A percentile compares a stretch with the other conserved stretches of the same genome.
Evolutionary conservation across 1,140 invertebrate species (phyloP).

Genomic region (Seison nebaliae): DNA sequence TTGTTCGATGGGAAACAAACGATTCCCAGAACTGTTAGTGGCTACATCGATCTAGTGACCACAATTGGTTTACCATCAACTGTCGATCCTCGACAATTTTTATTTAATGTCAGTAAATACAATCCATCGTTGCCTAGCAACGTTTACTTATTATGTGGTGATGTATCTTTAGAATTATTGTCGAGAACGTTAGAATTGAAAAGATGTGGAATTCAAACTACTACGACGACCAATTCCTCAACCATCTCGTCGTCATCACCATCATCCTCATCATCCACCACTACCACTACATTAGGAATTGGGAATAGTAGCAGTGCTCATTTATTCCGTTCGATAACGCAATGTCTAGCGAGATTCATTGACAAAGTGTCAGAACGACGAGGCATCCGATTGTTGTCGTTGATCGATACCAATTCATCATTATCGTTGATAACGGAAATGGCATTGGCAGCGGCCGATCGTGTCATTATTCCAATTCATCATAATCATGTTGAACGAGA

Average conservation of each 20-base stretch:
- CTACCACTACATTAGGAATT: too few species aligned
- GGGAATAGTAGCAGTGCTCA: too few species aligned
- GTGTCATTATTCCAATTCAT: conserved; percentile 4
- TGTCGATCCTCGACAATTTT: conserved; percentile 8
- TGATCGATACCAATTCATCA: conserved; percentile 10
- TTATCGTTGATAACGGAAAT: conserved; percentile 8
- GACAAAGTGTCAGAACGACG: conserved; percentile 4
- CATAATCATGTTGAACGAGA: conserved; percentile 9
- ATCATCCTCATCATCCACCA: too few species aligned
- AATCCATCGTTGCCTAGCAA: conserved; percentile 5
- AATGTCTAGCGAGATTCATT: conserved; percentile 3
- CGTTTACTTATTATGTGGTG: conserved; percentile 10
- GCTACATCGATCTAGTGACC: conserved; percentile 9
- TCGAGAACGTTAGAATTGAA: conserved; percentile 1
- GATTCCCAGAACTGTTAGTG: conserved; percentile 4
- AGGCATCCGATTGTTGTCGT: conserved; percentile 8
- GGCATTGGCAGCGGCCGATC: conserved; percentile 1
- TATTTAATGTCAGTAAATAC: conserved; percentile 9
- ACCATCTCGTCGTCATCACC: too few species aligned
- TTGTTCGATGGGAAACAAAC: conserved; percentile 2
- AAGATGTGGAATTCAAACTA: background rate
- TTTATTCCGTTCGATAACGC: conserved; percentile 1
- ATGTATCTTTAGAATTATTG: conserved; percentile 6
- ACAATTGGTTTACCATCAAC: background rate
- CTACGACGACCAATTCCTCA: background rate